A percentile compares a stretch with the other conserved stretches of the same genome.
Conservation (phyloP, 2,888 invertebrate species). For the Melitaea athalia region DNA sequence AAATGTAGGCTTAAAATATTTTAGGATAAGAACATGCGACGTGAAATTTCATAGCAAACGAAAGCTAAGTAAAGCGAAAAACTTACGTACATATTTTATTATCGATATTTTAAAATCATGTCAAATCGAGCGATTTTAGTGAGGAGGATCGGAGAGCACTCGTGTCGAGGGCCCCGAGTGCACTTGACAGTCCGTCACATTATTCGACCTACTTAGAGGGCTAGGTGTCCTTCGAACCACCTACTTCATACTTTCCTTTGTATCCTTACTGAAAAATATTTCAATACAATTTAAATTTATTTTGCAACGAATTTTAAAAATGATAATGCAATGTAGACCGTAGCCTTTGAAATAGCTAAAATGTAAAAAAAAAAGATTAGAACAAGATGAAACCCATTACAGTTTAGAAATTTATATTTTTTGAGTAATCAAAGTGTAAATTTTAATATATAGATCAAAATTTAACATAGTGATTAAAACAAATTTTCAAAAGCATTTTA, state of each 20-base stretch:
- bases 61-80: not conserved
- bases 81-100: constrained; percentile 49
- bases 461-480: no score
- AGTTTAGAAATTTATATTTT: no score
- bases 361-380: no score
- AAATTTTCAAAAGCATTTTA: no score
- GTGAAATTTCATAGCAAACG: no score
- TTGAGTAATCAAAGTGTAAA: no score
- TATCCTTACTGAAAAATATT: constrained; percentile 42
- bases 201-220: constrained; percentile 79
- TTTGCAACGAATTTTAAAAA: no score
- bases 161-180: constrained; percentile 64
- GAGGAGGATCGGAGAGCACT: constrained; percentile 65
- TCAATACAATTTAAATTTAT: constrained; percentile 1
- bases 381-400: no score
- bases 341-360: no score
- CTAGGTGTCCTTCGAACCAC: constrained; percentile 61
- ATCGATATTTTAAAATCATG: constrained; percentile 80
- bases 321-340: no score
- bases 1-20: no score
- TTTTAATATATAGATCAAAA: no score
- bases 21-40: not conserved
- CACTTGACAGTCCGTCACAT: constrained; percentile 72
- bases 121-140: constrained; percentile 80
- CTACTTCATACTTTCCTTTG: constrained; percentile 43